phyloP scores from a whole-genome alignment of 2,888 invertebrate species.

The Tipula helvola region DNA sequence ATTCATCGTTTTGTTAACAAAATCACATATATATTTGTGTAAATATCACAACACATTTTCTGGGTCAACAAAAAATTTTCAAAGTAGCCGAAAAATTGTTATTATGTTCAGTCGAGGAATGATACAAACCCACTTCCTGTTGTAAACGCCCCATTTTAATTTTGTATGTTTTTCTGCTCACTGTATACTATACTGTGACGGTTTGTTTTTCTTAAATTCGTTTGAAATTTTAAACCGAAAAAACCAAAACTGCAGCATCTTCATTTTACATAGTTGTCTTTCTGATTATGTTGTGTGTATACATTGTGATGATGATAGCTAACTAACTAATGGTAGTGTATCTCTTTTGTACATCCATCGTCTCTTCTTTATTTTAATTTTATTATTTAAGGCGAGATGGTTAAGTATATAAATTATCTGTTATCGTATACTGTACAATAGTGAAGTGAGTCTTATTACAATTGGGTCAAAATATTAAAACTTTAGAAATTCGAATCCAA shows the following conservation, averaged over 20 bases:
- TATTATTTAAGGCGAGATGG: neutral
- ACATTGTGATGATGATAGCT: neutral
- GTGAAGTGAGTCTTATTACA: neutral
- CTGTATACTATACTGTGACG: neutral
- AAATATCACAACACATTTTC: neutral
- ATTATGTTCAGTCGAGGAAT: neutral
- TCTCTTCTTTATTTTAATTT: neutral
- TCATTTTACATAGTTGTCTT: neutral
- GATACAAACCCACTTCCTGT: conserved; percentile 15
- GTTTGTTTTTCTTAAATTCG: neutral
- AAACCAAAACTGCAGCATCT: neutral
- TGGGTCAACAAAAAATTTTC: conserved; percentile 11
- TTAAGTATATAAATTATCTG: neutral
- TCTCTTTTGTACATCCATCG: neutral
- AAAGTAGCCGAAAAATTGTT: conserved; percentile 16
- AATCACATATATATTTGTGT: neutral
- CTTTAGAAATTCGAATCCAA: neutral
- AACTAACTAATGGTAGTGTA: neutral
- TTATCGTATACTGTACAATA: neutral
- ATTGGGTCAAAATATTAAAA: neutral
- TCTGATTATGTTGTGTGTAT: neutral
- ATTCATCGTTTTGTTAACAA: neutral
- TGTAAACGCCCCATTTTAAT: neutral
- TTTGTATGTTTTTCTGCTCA: neutral
- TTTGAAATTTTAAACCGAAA: conserved; percentile 6